A percentile compares a stretch with the other conserved stretches of the same genome.
Evolutionary conservation across 2,888 invertebrate genomes (phyloP).

Genomic region (Anarsia innoxiella): DNA sequence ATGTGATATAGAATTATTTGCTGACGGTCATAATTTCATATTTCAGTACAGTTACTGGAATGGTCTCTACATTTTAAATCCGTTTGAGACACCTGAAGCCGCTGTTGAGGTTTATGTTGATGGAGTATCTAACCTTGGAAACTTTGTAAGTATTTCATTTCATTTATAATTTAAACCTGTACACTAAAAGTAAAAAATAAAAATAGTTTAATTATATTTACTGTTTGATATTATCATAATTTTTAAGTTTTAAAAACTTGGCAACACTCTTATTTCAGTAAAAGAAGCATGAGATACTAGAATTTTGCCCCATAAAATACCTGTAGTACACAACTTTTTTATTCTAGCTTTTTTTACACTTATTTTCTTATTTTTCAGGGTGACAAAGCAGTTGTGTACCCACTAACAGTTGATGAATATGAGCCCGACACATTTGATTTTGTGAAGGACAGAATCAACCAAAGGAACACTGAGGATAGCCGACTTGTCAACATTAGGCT

Average conservation of each 20-base stretch:
- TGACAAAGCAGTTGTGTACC: constrained; percentile 70
- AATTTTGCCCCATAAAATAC: too few relatives aligned
- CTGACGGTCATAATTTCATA: too few relatives aligned
- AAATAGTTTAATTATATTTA: too few relatives aligned
- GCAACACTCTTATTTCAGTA: neutral
- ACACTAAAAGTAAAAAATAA: too few relatives aligned
- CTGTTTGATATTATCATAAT: too few relatives aligned
- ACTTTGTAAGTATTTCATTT: constrained; percentile 49
- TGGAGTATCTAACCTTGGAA: constrained; percentile 76
- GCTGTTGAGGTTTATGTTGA: constrained; percentile 81
- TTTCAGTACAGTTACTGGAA: constrained; percentile 79
- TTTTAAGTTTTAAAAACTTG: too few relatives aligned
- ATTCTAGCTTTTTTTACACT: too few relatives aligned
- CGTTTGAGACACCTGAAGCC: constrained; percentile 83
- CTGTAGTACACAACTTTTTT: too few relatives aligned
- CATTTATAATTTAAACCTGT: too few relatives aligned
- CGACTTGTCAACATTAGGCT: constrained; percentile 79
- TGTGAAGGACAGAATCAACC: constrained; percentile 73
- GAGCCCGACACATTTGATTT: constrained; percentile 77
- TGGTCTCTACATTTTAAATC: constrained; percentile 80
- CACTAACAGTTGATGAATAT: constrained; percentile 76
- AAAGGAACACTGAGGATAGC: constrained; percentile 76
- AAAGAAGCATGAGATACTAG: too few relatives aligned
- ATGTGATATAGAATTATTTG: too few relatives aligned
- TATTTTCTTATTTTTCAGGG: constrained; percentile 27